phyloP scores from a whole-genome alignment of 1,140 invertebrate species.

The Holotrichia oblita region DNA sequence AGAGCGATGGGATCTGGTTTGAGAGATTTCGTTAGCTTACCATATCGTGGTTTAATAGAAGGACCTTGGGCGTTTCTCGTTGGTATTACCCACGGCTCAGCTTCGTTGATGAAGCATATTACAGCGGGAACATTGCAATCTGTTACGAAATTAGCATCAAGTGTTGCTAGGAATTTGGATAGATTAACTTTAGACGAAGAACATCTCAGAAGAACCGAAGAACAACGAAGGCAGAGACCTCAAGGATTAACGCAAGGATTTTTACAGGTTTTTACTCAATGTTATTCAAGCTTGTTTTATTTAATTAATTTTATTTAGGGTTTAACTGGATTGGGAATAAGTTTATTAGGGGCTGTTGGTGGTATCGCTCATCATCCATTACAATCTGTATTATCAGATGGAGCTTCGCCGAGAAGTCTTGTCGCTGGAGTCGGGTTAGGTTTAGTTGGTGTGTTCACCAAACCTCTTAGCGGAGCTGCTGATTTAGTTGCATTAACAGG shows the following conservation, averaged over 20 bases:
- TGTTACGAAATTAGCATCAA: conserved; percentile 90
- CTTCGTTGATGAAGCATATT: conserved; percentile 82
- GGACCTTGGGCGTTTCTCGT: conserved; percentile 86
- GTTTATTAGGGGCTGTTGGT: conserved; percentile 89
- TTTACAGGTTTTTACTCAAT: conserved; percentile 49
- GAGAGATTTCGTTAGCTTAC: conserved; percentile 85
- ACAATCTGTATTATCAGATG: conserved; percentile 74
- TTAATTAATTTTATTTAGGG: conserved; percentile 71
- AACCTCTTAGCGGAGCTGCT: conserved; percentile 92
- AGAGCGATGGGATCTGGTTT: conserved; percentile 85
- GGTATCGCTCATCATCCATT: conserved; percentile 93
- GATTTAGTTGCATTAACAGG: conserved; percentile 92
- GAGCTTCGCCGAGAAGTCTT: conserved; percentile 74
- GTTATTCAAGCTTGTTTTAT: not conserved
- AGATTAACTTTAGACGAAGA: conserved; percentile 86
- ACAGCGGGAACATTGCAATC: conserved; percentile 89
- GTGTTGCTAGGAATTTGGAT: conserved; percentile 92
- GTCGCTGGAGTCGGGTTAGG: conserved; percentile 87
- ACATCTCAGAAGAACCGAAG: conserved; percentile 80
- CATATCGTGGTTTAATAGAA: conserved; percentile 83
- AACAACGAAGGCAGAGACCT: conserved; percentile 76
- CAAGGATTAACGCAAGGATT: conserved; percentile 85
- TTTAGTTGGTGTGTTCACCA: conserved; percentile 82
- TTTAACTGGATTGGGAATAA: conserved; percentile 89
- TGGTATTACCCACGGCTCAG: conserved; percentile 84